A percentile compares a stretch with the other conserved stretches of the same genome.
phyloP scores from a whole-genome alignment of 2,888 invertebrate species.

The Lagria hirta region DNA sequence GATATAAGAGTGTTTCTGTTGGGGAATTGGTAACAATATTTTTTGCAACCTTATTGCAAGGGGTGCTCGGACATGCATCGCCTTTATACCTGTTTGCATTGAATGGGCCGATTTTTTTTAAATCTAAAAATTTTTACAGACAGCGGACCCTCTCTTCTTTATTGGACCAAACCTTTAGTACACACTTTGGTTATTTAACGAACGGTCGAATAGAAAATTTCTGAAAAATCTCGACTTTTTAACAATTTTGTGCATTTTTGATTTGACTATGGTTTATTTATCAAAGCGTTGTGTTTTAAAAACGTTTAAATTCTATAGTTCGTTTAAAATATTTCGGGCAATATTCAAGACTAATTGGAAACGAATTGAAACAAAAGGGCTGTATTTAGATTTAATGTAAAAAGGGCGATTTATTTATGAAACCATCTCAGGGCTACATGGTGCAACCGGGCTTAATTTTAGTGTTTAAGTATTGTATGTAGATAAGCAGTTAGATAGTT shows the following conservation, averaged over 20 bases:
- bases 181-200: slow-evolving; percentile 40
- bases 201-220: slow-evolving; percentile 37
- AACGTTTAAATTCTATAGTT: slow-evolving; percentile 25
- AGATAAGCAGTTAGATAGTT: slow-evolving; percentile 24
- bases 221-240: slow-evolving; percentile 18
- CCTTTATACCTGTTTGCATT: slow-evolving; percentile 48
- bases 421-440: slow-evolving; percentile 52
- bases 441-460: slow-evolving; percentile 51
- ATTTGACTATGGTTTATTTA: slow-evolving; percentile 17
- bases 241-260: slow-evolving; percentile 3
- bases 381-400: slow-evolving; percentile 5
- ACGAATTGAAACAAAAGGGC: slow-evolving; percentile 7
- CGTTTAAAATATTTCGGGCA: slow-evolving; percentile 23
- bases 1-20: background rate
- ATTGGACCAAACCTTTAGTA: slow-evolving; percentile 33
- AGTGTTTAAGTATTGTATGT: slow-evolving; percentile 22
- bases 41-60: slow-evolving; percentile 16
- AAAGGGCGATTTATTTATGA: slow-evolving; percentile 30
- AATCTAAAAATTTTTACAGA: slow-evolving; percentile 48
- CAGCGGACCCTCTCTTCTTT: slow-evolving; percentile 43
- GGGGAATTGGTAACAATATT: background rate
- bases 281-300: slow-evolving; percentile 35
- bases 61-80: slow-evolving; percentile 35
- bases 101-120: slow-evolving; percentile 43
- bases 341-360: slow-evolving; percentile 11